Conservation (phyloP, 2,113 vertebrate species). For the Sander vitreus region DNA sequence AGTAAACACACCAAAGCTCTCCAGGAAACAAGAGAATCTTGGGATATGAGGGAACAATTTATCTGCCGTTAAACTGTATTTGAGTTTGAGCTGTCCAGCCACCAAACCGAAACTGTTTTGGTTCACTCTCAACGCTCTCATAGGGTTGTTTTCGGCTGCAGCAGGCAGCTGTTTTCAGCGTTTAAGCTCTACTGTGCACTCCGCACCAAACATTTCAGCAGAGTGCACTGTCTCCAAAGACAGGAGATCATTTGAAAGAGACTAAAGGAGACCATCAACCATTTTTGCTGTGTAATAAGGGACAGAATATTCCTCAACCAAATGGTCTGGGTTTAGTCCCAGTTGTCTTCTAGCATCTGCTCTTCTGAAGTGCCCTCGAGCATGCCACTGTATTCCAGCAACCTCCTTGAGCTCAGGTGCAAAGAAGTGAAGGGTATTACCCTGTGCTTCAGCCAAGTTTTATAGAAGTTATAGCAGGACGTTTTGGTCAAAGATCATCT, state of each 20-base stretch:
- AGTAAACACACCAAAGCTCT: neutral
- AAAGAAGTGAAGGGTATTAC: neutral
- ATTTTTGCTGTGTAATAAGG: neutral
- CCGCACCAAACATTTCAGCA: neutral
- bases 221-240: slow-evolving; percentile 1
- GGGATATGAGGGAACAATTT: neutral
- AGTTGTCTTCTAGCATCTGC: slow-evolving; percentile 32
- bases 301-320: slow-evolving; percentile 2
- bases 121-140: too few relatives aligned
- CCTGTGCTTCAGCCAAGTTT: neutral
- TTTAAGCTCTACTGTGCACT: neutral
- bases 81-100: neutral
- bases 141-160: neutral
- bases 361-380: slow-evolving; percentile 11
- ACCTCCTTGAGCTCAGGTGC: neutral
- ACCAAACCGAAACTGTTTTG: neutral
- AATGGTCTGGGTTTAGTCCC: slow-evolving; percentile 18
- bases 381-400: neutral
- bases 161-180: neutral
- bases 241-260: slow-evolving; percentile 33
- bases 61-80: neutral
- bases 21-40: neutral
- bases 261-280: slow-evolving; percentile 12
- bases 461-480: neutral
- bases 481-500: slow-evolving; percentile 4